Evolutionary conservation across 2,888 invertebrate species (phyloP).

Genomic region (Gonocerus acuteangulatus): DNA sequence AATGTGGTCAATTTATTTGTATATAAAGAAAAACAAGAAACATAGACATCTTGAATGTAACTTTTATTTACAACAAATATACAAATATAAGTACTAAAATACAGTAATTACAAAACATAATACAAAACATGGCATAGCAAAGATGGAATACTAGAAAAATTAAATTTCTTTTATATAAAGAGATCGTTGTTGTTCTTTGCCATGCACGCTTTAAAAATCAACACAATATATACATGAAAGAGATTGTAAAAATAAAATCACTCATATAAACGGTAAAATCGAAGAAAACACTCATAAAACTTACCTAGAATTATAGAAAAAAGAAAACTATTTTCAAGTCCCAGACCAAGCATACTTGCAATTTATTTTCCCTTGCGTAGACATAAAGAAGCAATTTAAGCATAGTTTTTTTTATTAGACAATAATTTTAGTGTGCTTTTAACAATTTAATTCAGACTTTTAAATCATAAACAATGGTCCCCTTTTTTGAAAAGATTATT

Average conservation of each 20-base stretch:
- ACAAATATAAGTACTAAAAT: conserved; percentile 21
- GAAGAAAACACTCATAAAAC: background rate
- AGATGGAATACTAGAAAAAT: conserved; percentile 6
- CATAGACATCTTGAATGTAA: background rate
- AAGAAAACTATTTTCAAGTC: background rate
- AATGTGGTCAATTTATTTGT: background rate
- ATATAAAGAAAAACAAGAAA: background rate
- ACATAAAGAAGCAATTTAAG: too few species aligned
- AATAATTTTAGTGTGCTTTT: too few species aligned
- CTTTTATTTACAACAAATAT: conserved; percentile 17
- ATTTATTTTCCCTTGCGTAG: too few species aligned
- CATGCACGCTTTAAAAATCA: conserved; percentile 5
- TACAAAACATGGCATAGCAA: conserved; percentile 2
- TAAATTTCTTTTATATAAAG: conserved; percentile 12
- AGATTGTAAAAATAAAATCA: background rate
- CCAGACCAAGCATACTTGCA: conserved; percentile 11
- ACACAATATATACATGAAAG: conserved; percentile 13
- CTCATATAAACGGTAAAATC: background rate
- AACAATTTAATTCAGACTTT: too few species aligned
- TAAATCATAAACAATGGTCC: too few species aligned
- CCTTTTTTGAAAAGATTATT: too few species aligned
- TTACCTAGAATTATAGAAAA: background rate
- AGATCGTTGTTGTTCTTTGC: conserved; percentile 17
- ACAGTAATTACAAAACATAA: conserved; percentile 19
- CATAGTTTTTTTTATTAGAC: too few species aligned